phyloP scores from a whole-genome alignment of 2,113 vertebrate species.

The Thomomys bottae region DNA sequence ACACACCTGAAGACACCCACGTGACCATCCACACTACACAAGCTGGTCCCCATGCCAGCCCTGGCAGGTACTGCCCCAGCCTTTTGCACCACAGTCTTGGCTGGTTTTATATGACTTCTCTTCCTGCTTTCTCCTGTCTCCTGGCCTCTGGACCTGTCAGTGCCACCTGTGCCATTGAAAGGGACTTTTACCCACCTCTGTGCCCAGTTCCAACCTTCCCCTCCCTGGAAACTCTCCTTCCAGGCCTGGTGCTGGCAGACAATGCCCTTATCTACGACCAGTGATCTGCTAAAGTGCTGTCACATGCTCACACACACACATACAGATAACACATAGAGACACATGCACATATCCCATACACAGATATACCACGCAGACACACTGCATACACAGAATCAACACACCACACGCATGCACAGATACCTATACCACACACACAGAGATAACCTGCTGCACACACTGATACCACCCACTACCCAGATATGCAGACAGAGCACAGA shows the following conservation, averaged over 20 bases:
- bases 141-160: not conserved
- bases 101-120: rapidly evolving
- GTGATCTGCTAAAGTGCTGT: too few species aligned
- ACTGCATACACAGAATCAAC: not conserved
- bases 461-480: not conserved
- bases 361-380: not conserved
- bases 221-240: too few species aligned
- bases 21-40: too few species aligned
- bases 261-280: not conserved
- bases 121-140: too few species aligned
- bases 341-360: too few species aligned
- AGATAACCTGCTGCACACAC: too few species aligned
- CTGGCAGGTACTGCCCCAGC: too few species aligned
- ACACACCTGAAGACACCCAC: too few species aligned
- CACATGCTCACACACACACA: rapidly evolving
- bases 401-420: not conserved
- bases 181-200: too few species aligned
- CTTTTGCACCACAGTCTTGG: too few species aligned
- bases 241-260: not conserved
- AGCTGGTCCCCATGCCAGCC: too few species aligned
- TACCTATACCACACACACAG: not conserved
- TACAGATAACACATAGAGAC: too few species aligned
- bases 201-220: not conserved
- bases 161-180: not conserved
- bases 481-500: not conserved